Evolutionary conservation across 2,113 vertebrate genomes (phyloP).

Genomic region (Nothoprocta perdicaria): DNA sequence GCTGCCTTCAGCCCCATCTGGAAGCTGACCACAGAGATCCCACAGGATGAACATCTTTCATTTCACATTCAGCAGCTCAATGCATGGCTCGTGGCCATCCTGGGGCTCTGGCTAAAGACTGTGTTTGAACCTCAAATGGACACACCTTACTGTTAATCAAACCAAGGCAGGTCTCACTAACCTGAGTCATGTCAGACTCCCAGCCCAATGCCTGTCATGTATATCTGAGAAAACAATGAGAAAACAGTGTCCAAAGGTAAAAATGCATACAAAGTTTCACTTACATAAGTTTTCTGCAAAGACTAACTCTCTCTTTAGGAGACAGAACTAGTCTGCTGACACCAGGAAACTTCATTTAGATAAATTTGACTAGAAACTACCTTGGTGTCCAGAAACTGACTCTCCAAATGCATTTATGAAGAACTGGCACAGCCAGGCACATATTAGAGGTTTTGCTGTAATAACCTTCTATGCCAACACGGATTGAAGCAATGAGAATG

Average conservation of each 20-base stretch:
- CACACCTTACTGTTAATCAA: neutral
- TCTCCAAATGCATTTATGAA: neutral
- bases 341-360: neutral
- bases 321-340: neutral
- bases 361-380: neutral
- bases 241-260: neutral
- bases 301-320: fast-evolving
- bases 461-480: fast-evolving
- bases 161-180: neutral
- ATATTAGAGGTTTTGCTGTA: neutral
- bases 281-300: neutral
- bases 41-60: neutral
- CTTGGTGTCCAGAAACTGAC: neutral
- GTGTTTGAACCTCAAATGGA: fast-evolving
- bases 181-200: neutral
- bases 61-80: neutral
- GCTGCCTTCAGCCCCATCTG: neutral
- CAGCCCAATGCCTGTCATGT: neutral
- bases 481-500: neutral
- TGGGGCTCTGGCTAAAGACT: neutral
- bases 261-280: neutral
- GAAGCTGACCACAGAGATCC: neutral
- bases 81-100: neutral
- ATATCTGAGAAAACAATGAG: fast-evolving
- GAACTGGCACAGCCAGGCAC: neutral